Evolutionary conservation across 2,888 invertebrate species (phyloP), one percentile per base, ranked within the genome.

Genomic region (Agrochola lota): DNA sequence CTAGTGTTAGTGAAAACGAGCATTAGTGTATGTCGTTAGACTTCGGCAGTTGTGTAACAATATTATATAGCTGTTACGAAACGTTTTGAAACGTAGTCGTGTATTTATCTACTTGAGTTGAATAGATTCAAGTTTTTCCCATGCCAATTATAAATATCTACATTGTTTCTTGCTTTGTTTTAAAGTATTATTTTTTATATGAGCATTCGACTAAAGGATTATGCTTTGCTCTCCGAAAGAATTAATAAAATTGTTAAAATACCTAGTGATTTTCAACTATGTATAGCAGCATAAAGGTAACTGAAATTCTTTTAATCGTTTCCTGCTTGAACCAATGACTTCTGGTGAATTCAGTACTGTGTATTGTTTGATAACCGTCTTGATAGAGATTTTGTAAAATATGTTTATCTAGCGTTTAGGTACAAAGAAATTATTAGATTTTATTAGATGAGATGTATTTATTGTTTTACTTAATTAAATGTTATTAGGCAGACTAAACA

Each of bases 401-500:
- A 77, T 76, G 66, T 84, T 84, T 85, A 87, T 80, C 68, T 87
- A 87, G 87, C 77, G 71, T 81, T 83, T 86, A 88, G 81, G 78
- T 74, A 84, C 69, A 87, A 88, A 77, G 87, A 89, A 90, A 89
- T 89, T 89, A 87, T 90, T 87, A 88, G 81, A 70, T 77, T 83
- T 80, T 85, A 81, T 74, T 77, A 82, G 71, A 84, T 87, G 85
- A 87, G 66, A 75, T 89, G 83, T 91, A 91, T 92, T 91, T 91
- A 91, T 91, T 92, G 89, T 91, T 91, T 90, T 86, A 87, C 80
- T 83, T 86, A 87, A 87, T 87, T 86, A 87, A 83, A 86, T 86
- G 87, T 87, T 88, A 87, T 84, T 87, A 89, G 84, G 88, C 89
- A 84, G 78, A 85, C 84, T 83, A 83, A 85, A 84, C 95, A 95